Evolutionary conservation across 2,113 vertebrate genomes (phyloP).

Genomic region (Xiphophorus maculatus): DNA sequence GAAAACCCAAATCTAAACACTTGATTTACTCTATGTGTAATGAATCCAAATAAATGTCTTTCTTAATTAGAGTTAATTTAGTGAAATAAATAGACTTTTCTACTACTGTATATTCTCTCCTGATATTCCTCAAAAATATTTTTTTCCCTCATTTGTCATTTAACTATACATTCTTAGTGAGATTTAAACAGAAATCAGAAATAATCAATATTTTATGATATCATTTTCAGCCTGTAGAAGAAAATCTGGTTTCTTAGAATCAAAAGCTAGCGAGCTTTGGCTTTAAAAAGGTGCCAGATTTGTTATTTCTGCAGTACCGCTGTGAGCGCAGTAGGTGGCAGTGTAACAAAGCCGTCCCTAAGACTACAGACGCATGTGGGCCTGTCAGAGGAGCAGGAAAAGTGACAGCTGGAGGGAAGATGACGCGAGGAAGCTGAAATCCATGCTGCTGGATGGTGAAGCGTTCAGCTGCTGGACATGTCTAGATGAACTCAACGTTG

Average conservation of each 20-base stretch:
- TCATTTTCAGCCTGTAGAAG: neutral
- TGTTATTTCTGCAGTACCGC: neutral
- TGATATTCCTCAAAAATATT: too few relatives aligned
- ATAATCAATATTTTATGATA: neutral
- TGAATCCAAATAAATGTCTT: too few relatives aligned
- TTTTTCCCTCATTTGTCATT: too few relatives aligned
- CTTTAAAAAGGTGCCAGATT: neutral
- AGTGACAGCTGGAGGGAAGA: conserved; percentile 33
- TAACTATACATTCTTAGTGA: too few relatives aligned
- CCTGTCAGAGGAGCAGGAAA: neutral
- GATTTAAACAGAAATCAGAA: too few relatives aligned
- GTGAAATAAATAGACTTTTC: neutral
- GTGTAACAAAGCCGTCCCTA: conserved; percentile 1
- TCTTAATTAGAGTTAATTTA: neutral
- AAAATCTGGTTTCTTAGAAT: too few relatives aligned
- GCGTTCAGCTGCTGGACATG: conserved; percentile 1
- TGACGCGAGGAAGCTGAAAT: conserved; percentile 23
- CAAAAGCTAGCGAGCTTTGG: too few relatives aligned
- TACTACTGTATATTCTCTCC: neutral
- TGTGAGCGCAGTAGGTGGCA: conserved; percentile 51
- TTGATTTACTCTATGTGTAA: neutral
- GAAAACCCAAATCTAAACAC: too few relatives aligned
- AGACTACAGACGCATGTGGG: neutral
- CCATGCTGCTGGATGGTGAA: neutral
- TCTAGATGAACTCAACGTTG: neutral